Percentiles rank a stretch among this genome's conserved stretches.
These are phyloP conservation scores for Vimba vimba DNA, from an alignment of 2,113 vertebrate species.

Conservation along the genomic window DNA sequence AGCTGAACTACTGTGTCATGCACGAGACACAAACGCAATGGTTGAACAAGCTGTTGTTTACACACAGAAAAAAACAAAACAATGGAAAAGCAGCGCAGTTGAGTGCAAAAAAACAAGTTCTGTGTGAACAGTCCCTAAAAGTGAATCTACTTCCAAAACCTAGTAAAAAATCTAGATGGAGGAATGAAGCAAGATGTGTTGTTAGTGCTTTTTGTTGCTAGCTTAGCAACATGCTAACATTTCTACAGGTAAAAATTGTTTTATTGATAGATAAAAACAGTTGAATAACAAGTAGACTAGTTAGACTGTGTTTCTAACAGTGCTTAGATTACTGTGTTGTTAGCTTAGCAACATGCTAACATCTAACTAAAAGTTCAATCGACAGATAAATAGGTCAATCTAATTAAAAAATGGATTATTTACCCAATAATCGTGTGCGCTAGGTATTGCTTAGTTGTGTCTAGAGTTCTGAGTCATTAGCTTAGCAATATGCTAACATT, in stretches of 20 bases:
- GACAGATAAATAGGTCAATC: too few species aligned
- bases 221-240: conserved; percentile 3
- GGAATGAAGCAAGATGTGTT: background rate
- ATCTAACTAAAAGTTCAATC: background rate
- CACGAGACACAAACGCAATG: too few species aligned
- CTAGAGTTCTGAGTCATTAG: too few species aligned
- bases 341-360: background rate
- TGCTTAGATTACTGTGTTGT: background rate
- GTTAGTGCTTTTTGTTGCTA: background rate
- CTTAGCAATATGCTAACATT: too few species aligned
- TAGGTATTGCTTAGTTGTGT: too few species aligned
- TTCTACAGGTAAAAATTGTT: background rate
- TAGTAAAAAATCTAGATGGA: background rate
- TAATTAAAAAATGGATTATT: too few species aligned
- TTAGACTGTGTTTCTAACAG: background rate
- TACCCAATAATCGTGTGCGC: too few species aligned
- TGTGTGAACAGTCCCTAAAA: background rate
- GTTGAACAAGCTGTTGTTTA: too few species aligned
- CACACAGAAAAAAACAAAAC: too few species aligned
- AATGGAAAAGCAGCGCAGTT: too few species aligned
- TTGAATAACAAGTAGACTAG: background rate
- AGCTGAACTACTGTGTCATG: too few species aligned
- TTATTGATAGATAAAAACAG: background rate
- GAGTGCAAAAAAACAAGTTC: background rate
- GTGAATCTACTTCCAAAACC: background rate